Base-by-base conservation (phyloP, 2,888 invertebrate genomes). In the Caenorhabditis sp. region DNA sequence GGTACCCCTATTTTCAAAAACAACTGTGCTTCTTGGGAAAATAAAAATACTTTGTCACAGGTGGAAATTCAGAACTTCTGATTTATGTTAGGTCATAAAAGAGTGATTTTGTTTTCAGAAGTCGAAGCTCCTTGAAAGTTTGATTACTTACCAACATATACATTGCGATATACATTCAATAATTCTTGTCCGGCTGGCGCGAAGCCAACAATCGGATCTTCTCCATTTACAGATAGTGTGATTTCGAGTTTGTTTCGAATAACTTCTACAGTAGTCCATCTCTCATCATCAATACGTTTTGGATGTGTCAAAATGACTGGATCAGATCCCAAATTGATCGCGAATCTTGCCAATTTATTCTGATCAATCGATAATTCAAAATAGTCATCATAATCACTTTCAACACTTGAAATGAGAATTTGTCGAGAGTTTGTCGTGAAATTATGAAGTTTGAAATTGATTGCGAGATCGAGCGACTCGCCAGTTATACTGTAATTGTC, bases 281-380 rank as follows among this genome's bases (percentile, higher is more conserved):
- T 68, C 2, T 69, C 76, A 2, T 58, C 61, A 5, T 63, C 64
- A n/a, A 81, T 69, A 8, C 61, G 21, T 1, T 62, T 74, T 10
- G 77, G 74, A 66, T 82, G 82, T 10, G 76, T 75, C 36, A 82
- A 65, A 1, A 74, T 67, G 26, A 77, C 62, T 10, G 66, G 62
- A 55, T 80, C 82, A 3, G 79, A 71, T 26, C 82, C 82, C 6
- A 82, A 64, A 49, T 82, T 77, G 49, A 79, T 64, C 21, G 69
- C 59, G 43, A 81, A 69, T 24, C 73, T 57, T 49, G 79, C 63
- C 21, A 68, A 63, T n/a, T 63, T 51, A 21, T 74, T 66, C 0
- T 36, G 36, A 54, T 67, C 65, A 23, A 78, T 57, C 17, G 67
- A 59, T 31, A 79, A 65, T 31, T 76, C 70, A 37, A 79, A 68